Evolutionary conservation across 2,797 vertebrate species (phyloP), one percentile per base, ranked within the genome.

Genomic region (Enteromius unitaeniatus): DNA sequence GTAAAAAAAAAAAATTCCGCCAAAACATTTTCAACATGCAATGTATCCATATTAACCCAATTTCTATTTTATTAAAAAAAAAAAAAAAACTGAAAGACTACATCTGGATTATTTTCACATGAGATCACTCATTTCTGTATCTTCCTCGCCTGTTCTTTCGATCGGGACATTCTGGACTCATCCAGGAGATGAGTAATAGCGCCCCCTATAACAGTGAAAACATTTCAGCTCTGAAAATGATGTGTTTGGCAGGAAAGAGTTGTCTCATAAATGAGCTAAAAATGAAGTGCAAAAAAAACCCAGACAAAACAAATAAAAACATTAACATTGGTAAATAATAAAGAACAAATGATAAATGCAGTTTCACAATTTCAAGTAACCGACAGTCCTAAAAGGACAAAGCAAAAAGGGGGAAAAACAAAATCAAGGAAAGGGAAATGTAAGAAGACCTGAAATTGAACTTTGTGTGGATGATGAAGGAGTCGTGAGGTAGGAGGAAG

Each of bases 381-480:
- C 14, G 13, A 45, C 53, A 77, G 37, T 15, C 37, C 74, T 42
- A 58, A 42, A 79, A 79, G 88, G 60, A 53, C 78, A 37, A 65
- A 74, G 85, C 85, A 79, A 85, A 90, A 78, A 87, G 82, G 60
- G 60, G 84, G 89, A 17, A 87, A 84, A 76, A 21, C 72, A n/a
- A 69, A 85, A 86, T 87, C 85, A 91, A 92, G 88, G 88, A 92
- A 91, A 91, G 91, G 90, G 87, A 91, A 91, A 91, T 72, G 65
- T n/a, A 84, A 88, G 88, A 93, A 90, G 93, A 95, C 94, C 94
- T 95, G 94, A 79, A 90, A 92, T 87, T 92, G 92, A 93, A 91
- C 93, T 92, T 92, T 94, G 92, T 92, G 93, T 92, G 93, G 93
- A 89, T 91, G 93, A 92, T 94, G 94, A 92, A 95, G 91, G 92